Evolutionary conservation across 2,888 invertebrate genomes (phyloP), one percentile per base, ranked within the genome.

Genomic region (Protonemura montana): DNA sequence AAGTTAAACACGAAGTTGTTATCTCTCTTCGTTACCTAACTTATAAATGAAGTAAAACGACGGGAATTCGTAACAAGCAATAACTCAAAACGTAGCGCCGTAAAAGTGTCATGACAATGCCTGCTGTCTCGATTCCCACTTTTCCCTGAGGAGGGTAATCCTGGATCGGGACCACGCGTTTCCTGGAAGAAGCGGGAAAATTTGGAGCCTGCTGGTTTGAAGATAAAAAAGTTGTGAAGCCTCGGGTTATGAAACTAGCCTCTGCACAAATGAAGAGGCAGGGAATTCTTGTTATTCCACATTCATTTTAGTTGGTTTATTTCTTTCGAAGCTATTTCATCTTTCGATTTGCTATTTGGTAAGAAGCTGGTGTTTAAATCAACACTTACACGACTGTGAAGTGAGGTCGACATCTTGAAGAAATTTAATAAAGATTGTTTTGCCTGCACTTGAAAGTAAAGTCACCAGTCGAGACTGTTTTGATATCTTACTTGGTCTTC

Each of bases 1-100:
- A 59, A 59, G 7, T 59, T 59, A 59, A 16, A 59, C 59, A n/a
- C n/a, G 59, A 10, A 59, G 21, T 59, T 59, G 16, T 59, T 59
- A 59, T 59, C 13, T 21, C 1, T 59, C 59, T 59, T 59, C 59
- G 59, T 59, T 59, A 59, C 59, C 59, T 59, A 21, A 59, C 59
- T 59, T 16, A 59, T 59, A 59, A 59, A 59, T 59, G 21, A 59
- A 21, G 59, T 59, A 59, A 59, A 59, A 2, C n/a, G 1, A 59
- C 21, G 59, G 59, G 59, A 59, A 59, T 59, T 59, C 59, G 59
- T 59, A 59, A 59, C 59, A 59, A 59, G 59, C 59, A 59, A 59
- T 59, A 59, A 59, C 59, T 59, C 59, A 59, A n/a, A 59, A 59
- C 13, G 59, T 21, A 59, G 59, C n/a, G n/a, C 59, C 59, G 59